Percentiles rank a stretch among this genome's conserved stretches.
These are phyloP conservation scores for Mionectes olivaceus DNA, from an alignment of 2,797 vertebrate genomes.

Conservation along the genomic window DNA sequence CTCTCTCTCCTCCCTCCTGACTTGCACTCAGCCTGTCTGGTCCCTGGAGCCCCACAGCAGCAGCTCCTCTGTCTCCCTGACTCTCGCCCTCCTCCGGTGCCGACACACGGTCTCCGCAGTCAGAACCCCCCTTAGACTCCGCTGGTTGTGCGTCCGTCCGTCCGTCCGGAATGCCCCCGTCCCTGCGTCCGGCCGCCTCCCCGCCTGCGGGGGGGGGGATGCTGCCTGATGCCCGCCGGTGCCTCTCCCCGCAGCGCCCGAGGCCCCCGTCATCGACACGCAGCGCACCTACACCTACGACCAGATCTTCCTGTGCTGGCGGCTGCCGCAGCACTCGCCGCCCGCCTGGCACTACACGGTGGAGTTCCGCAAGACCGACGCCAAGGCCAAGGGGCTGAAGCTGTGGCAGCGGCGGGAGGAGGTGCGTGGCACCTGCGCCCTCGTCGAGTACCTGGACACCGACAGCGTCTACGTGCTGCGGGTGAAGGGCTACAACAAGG, in stretches of 20 bases:
- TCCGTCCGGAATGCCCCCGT: conserved; percentile 38
- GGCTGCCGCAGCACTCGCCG: conserved; percentile 93
- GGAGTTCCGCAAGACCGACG: conserved; percentile 89
- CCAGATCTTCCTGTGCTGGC: conserved; percentile 96
- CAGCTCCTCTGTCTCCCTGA: conserved; percentile 48
- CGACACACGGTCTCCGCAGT: conserved; percentile 18
- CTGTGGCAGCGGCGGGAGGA: conserved; percentile 92
- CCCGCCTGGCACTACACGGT: conserved; percentile 95
- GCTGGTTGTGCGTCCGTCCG: conserved; percentile 62
- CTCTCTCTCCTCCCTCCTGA: conserved; percentile 64
- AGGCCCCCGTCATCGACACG: conserved; percentile 96
- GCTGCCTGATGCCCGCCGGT: conserved; percentile 27
- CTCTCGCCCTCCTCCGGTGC: conserved; percentile 51
- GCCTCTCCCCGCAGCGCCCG: conserved; percentile 82
- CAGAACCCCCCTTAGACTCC: conserved; percentile 45
- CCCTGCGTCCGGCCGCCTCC: conserved; percentile 17
- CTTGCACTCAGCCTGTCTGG: conserved; percentile 62
- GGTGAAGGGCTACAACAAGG: conserved; percentile 95
- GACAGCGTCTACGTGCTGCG: conserved; percentile 93
- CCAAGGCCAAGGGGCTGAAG: conserved; percentile 80
- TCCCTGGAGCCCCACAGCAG: conserved; percentile 65
- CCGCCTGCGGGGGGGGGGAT: not conserved
- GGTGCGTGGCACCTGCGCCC: conserved; percentile 88
- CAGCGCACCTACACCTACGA: conserved; percentile 97
- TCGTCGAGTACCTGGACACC: conserved; percentile 90